phyloP scores from a whole-genome alignment of 2,797 vertebrate genomes.

The Lacerta agilis region DNA sequence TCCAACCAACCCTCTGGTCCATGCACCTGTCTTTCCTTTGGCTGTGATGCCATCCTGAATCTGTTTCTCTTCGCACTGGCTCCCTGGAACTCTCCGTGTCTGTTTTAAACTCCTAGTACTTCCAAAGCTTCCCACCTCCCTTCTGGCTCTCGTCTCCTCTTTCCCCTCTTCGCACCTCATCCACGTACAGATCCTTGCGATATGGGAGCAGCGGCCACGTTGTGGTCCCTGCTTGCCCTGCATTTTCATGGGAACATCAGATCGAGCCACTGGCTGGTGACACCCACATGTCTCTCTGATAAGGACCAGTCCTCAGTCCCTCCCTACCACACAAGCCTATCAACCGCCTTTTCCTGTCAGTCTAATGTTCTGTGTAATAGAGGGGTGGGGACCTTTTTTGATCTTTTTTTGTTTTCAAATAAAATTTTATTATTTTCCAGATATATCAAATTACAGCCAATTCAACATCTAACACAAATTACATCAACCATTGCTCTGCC shows the following conservation, averaged over 20 bases:
- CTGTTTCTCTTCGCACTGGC: background rate
- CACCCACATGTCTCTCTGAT: background rate
- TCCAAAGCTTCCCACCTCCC: background rate
- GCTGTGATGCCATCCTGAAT: background rate
- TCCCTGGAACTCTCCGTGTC: background rate
- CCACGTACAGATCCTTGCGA: background rate
- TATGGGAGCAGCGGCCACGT: background rate
- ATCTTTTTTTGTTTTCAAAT: too few relatives aligned
- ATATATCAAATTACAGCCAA: too few relatives aligned
- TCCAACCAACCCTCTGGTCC: background rate
- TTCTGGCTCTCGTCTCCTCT: background rate
- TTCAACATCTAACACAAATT: too few relatives aligned
- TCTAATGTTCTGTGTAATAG: too few relatives aligned
- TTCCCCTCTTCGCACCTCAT: background rate
- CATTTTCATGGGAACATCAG: background rate
- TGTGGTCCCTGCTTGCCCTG: background rate
- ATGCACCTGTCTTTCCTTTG: background rate
- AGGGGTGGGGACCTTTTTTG: too few relatives aligned
- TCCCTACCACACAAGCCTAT: background rate
- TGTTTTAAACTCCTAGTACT: background rate
- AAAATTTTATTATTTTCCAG: too few relatives aligned
- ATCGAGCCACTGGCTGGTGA: background rate
- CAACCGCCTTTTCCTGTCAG: background rate
- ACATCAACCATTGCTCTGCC: too few relatives aligned
- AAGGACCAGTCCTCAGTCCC: background rate